These are phyloP conservation scores for Acromyrmex heyeri DNA, from an alignment of 1,140 invertebrate genomes.

Conservation along the genomic window DNA sequence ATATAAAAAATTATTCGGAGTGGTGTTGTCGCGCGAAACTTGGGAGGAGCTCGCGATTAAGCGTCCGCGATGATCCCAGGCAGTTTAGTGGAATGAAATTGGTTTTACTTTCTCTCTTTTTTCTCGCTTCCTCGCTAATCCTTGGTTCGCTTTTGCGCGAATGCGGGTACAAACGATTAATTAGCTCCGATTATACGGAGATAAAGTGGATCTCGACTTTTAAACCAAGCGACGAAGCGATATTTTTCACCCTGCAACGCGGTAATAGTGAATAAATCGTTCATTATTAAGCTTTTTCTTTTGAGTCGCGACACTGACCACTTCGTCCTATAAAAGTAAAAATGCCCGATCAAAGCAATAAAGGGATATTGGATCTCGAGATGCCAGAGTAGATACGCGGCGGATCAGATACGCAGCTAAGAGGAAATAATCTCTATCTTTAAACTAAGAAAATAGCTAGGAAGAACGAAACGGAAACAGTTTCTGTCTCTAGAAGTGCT, in stretches of 20 bases:
- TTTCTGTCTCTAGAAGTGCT: constrained; percentile 41
- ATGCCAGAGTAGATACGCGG: neutral
- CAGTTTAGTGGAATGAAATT: constrained; percentile 64
- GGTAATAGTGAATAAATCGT: constrained; percentile 17
- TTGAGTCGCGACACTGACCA: constrained; percentile 35
- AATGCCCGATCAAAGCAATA: constrained; percentile 49
- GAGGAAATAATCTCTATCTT: constrained; percentile 11
- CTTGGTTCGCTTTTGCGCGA: constrained; percentile 20
- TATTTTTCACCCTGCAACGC: constrained; percentile 13
- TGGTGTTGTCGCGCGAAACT: constrained; percentile 40
- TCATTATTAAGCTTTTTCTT: neutral
- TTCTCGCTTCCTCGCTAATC: neutral
- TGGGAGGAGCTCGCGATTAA: constrained; percentile 44
- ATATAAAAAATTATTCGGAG: constrained; percentile 63
- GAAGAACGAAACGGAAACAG: constrained; percentile 12
- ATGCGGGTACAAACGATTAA: constrained; percentile 34
- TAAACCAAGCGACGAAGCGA: constrained; percentile 21
- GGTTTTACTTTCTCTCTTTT: constrained; percentile 50
- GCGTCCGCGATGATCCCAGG: constrained; percentile 57
- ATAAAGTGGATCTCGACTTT: constrained; percentile 28
- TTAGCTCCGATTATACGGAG: constrained; percentile 14
- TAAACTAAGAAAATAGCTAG: neutral
- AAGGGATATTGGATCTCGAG: neutral
- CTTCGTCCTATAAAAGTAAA: constrained; percentile 52
- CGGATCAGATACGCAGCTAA: constrained; percentile 31